Conservation (phyloP, 2,113 vertebrate species). For the Hippopotamus amphibius region DNA sequence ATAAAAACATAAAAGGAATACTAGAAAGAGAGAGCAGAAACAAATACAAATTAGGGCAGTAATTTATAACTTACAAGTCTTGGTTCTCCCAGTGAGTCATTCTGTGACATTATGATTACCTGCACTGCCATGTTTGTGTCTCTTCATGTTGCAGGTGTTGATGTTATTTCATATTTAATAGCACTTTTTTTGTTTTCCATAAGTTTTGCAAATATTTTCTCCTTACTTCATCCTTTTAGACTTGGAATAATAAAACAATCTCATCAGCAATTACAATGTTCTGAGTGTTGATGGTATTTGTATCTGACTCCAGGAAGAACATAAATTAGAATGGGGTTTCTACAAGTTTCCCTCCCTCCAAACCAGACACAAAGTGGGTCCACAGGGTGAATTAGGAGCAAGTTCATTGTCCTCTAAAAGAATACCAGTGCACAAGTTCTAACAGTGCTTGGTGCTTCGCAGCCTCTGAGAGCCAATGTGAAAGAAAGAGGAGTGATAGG, state of each 20-base stretch:
- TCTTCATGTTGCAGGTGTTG: not conserved
- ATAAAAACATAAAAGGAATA: not conserved
- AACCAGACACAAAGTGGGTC: not conserved
- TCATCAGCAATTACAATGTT: not conserved
- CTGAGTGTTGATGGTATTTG: not conserved
- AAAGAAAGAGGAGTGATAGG: not conserved
- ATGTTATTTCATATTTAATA: not conserved
- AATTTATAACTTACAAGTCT: not conserved
- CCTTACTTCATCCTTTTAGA: not conserved
- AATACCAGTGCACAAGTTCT: not conserved
- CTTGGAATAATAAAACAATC: not conserved
- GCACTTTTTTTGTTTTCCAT: not conserved
- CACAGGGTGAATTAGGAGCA: not conserved
- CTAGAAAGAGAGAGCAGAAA: not conserved
- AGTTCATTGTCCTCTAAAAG: not conserved
- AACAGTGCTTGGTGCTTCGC: not conserved
- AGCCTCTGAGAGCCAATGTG: not conserved
- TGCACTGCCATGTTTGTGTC: not conserved
- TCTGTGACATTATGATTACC: not conserved
- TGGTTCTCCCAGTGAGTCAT: not conserved
- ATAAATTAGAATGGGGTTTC: not conserved
- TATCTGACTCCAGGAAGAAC: not conserved
- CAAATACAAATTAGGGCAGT: not conserved
- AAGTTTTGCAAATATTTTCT: not conserved
- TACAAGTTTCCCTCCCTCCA: not conserved